Evolutionary conservation across 1,140 invertebrate species (phyloP).

Genomic region (Atta cephalotes): DNA sequence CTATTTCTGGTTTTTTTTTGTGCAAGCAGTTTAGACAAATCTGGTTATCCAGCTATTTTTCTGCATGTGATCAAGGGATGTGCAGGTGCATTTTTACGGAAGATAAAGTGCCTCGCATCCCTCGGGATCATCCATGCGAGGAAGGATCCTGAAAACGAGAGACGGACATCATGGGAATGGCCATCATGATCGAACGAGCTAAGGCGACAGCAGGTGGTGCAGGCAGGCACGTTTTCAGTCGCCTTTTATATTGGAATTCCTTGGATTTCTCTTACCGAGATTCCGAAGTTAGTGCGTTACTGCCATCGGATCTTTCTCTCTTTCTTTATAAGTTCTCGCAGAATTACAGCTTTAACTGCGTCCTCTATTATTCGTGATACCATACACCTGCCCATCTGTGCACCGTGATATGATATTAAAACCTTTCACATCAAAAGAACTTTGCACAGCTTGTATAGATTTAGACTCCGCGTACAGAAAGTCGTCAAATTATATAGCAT

Average conservation of each 20-base stretch:
- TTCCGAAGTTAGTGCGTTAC: constrained; percentile 34
- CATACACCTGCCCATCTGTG: not conserved
- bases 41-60: not conserved
- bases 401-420: not conserved
- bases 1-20: not conserved
- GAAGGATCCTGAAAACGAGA: constrained; percentile 52
- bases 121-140: constrained; percentile 27
- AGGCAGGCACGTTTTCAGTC: constrained; percentile 56
- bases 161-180: constrained; percentile 51
- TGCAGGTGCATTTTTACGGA: constrained; percentile 47
- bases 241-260: constrained; percentile 75
- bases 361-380: not conserved
- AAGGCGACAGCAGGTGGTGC: constrained; percentile 61
- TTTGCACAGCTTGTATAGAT: too few species aligned
- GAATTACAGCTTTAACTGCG: constrained; percentile 27
- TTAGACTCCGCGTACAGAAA: too few species aligned
- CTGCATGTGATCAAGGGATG: constrained; percentile 6
- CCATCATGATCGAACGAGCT: constrained; percentile 48
- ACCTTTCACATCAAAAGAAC: not conserved
- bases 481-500: too few species aligned
- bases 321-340: constrained; percentile 8
- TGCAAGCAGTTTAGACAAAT: not conserved
- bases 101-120: constrained; percentile 36
- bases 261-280: constrained; percentile 70
- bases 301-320: constrained; percentile 6